These are phyloP conservation scores for Pseudomyrmex dendroicus DNA, from an alignment of 1,140 invertebrate genomes.

Conservation along the genomic window DNA sequence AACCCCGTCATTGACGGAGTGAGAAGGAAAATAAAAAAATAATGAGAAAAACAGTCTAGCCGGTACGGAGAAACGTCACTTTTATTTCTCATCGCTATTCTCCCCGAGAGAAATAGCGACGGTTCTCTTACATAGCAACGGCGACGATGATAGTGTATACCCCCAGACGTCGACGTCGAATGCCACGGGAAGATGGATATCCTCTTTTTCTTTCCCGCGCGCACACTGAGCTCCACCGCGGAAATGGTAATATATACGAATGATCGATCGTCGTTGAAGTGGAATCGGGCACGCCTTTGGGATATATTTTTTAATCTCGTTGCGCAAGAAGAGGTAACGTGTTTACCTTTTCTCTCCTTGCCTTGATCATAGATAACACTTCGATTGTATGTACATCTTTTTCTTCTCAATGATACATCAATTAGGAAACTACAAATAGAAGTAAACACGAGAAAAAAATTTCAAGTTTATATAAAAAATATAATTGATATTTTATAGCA, in stretches of 20 bases:
- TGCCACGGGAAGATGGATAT: conserved; percentile 62
- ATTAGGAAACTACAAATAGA: not conserved
- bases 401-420: conserved; percentile 39
- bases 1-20: conserved; percentile 32
- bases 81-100: conserved; percentile 57
- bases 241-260: conserved; percentile 68
- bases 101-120: conserved; percentile 45
- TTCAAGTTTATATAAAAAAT: no score
- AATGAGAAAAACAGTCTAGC: conserved; percentile 30
- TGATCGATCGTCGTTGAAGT: conserved; percentile 69
- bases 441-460: not conserved
- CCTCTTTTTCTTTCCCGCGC: conserved; percentile 51
- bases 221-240: conserved; percentile 17
- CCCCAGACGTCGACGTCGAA: conserved; percentile 56
- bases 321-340: not conserved
- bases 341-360: conserved; percentile 26
- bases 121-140: conserved; percentile 27
- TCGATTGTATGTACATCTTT: conserved; percentile 60
- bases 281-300: conserved; percentile 59
- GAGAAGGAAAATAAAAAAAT: conserved; percentile 31
- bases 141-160: conserved; percentile 34
- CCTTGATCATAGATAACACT: conserved; percentile 51
- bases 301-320: conserved; percentile 67
- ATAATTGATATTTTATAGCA: no score
- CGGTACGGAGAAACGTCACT: conserved; percentile 20